phyloP scores from a whole-genome alignment of 2,797 vertebrate genomes.

The Characodon lateralis region DNA sequence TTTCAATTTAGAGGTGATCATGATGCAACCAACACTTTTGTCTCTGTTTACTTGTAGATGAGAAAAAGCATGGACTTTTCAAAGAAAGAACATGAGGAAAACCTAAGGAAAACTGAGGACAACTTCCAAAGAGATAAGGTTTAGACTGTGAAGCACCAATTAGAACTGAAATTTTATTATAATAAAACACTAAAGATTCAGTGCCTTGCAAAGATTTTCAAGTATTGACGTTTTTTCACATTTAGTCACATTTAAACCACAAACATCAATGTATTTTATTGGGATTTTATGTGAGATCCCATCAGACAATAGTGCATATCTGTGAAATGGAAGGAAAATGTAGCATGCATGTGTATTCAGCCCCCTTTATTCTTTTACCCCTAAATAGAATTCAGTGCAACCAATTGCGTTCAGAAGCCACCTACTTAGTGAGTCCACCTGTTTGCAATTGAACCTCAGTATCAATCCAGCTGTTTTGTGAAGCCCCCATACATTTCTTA shows the following conservation, averaged over 20 bases:
- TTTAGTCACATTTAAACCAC: background rate
- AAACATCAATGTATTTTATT: background rate
- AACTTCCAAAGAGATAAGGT: constrained; percentile 89
- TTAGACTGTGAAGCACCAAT: constrained; percentile 19
- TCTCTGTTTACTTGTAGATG: constrained; percentile 69
- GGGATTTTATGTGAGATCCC: background rate
- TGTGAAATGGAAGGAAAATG: background rate
- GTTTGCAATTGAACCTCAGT: background rate
- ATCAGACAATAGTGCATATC: background rate
- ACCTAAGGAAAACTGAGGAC: constrained; percentile 78
- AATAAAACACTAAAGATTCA: background rate
- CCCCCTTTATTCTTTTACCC: background rate
- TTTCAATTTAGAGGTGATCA: constrained; percentile 1
- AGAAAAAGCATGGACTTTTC: constrained; percentile 78
- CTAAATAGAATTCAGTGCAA: background rate
- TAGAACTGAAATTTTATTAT: background rate
- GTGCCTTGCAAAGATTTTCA: background rate
- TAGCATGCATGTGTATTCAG: background rate
- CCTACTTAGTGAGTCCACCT: background rate
- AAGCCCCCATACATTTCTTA: background rate
- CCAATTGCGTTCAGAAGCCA: no score
- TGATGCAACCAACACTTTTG: constrained; percentile 5
- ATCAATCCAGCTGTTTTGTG: background rate
- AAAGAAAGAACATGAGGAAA: constrained; percentile 81
- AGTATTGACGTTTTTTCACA: background rate